A percentile compares a stretch with the other conserved stretches of the same genome.
phyloP scores from a whole-genome alignment of 2,797 vertebrate species.

The Trichosurus vulpecula region DNA sequence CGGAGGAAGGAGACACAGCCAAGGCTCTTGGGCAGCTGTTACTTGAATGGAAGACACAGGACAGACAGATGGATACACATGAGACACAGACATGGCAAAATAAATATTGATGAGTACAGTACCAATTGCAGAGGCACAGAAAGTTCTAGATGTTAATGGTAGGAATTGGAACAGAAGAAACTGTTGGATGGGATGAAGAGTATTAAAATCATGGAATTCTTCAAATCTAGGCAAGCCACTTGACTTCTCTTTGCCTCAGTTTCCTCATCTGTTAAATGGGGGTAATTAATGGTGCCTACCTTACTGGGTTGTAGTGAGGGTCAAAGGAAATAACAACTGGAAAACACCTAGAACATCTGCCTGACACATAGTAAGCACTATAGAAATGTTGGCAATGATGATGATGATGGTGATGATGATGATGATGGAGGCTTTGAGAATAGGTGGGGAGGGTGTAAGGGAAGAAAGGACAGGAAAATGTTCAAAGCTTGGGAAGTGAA shows the following conservation, averaged over 20 bases:
- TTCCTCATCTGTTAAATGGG: background rate
- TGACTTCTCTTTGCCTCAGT: background rate
- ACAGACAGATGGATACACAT: background rate
- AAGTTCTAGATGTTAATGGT: too few relatives aligned
- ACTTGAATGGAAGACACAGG: background rate
- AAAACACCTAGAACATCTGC: background rate
- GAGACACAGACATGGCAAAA: background rate
- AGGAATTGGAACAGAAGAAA: too few relatives aligned
- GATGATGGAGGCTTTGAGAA: background rate
- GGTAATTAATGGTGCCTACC: background rate
- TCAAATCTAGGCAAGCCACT: background rate
- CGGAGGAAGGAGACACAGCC: background rate
- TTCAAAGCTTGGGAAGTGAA: background rate
- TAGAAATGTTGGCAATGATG: background rate
- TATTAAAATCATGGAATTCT: background rate
- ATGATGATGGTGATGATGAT: background rate
- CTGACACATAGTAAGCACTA: background rate
- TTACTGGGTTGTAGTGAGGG: background rate
- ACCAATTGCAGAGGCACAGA: background rate
- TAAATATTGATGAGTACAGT: background rate
- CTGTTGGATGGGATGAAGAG: background rate
- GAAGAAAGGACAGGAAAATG: background rate
- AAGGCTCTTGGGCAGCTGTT: background rate
- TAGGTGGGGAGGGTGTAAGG: too few relatives aligned
- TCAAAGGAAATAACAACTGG: background rate